These are phyloP conservation scores for Drosophila kikkawai DNA, from an alignment of 1,140 invertebrate species.

Conservation along the genomic window DNA sequence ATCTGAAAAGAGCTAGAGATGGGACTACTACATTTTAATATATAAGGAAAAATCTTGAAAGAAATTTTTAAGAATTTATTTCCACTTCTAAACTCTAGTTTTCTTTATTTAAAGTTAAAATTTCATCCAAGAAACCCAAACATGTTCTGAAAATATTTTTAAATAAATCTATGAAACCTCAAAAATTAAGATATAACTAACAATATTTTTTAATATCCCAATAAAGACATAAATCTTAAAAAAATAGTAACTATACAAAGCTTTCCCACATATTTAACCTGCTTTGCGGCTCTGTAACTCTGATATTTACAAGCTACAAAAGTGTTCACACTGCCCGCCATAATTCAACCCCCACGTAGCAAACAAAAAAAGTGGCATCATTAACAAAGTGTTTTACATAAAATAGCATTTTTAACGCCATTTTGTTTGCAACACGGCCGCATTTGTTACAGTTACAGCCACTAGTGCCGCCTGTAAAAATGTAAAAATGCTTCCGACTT, in stretches of 20 bases:
- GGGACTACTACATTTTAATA: background rate
- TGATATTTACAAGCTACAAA: conserved; percentile 5
- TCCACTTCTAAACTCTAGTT: background rate
- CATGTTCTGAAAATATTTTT: background rate
- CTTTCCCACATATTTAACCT: background rate
- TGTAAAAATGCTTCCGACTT: conserved; percentile 78
- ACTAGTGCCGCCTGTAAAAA: conserved; percentile 56
- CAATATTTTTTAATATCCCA: too few species aligned
- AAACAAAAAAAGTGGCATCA: conserved; percentile 28
- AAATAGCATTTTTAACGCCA: conserved; percentile 79
- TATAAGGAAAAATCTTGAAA: too few species aligned
- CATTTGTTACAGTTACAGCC: conserved; percentile 53
- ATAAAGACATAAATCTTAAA: background rate
- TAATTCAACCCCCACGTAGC: conserved; percentile 20
- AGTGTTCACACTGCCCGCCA: conserved; percentile 29
- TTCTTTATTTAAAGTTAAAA: background rate
- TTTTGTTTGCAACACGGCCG: conserved; percentile 55
- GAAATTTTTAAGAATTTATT: too few species aligned
- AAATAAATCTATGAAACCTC: background rate
- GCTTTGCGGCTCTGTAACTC: background rate
- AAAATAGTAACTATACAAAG: background rate
- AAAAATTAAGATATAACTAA: background rate
- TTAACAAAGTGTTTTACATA: conserved; percentile 82
- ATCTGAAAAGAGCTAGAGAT: conserved; percentile 6
- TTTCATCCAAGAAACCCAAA: background rate